A percentile compares a stretch with the other conserved stretches of the same genome.
Conservation (phyloP, 2,797 vertebrate genomes). For the Arnoldichthys spilopterus region DNA sequence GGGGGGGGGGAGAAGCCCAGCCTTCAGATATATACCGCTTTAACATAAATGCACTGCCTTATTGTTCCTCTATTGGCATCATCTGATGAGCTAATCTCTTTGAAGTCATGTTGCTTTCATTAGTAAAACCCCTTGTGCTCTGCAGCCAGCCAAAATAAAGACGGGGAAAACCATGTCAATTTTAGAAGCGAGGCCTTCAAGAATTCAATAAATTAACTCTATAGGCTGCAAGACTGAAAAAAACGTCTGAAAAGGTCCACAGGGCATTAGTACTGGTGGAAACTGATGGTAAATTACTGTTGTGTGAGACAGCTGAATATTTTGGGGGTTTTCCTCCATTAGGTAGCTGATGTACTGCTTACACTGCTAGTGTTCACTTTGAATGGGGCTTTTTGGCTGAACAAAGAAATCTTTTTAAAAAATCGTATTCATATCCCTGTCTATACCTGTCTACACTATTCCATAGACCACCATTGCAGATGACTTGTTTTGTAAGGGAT, state of each 20-base stretch:
- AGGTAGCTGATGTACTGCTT: slow-evolving; percentile 15
- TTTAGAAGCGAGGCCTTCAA: slow-evolving; percentile 48
- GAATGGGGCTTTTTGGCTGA: not conserved
- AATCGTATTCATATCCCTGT: not conserved
- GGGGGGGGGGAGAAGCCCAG: no score
- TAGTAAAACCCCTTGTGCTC: slow-evolving; percentile 65
- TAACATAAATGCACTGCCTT: slow-evolving; percentile 61
- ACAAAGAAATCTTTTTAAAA: not conserved
- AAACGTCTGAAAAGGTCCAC: slow-evolving; percentile 31
- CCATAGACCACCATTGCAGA: no score
- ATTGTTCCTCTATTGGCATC: slow-evolving; percentile 72
- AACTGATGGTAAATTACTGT: slow-evolving; percentile 27
- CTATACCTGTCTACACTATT: no score
- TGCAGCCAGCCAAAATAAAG: slow-evolving; percentile 61
- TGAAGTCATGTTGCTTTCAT: slow-evolving; percentile 75
- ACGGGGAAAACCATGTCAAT: slow-evolving; percentile 60
- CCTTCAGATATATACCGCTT: slow-evolving; percentile 61
- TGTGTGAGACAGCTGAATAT: slow-evolving; percentile 33
- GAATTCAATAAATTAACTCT: slow-evolving; percentile 47
- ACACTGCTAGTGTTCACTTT: not conserved
- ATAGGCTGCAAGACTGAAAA: slow-evolving; percentile 24
- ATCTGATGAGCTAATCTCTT: slow-evolving; percentile 75
- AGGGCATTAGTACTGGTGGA: slow-evolving; percentile 20
- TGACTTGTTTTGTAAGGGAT: no score
- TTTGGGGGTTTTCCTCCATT: slow-evolving; percentile 11